Evolutionary conservation across 2,797 vertebrate species (phyloP), one percentile per base, ranked within the genome.

Genomic region (Rhynchonycteris naso): DNA sequence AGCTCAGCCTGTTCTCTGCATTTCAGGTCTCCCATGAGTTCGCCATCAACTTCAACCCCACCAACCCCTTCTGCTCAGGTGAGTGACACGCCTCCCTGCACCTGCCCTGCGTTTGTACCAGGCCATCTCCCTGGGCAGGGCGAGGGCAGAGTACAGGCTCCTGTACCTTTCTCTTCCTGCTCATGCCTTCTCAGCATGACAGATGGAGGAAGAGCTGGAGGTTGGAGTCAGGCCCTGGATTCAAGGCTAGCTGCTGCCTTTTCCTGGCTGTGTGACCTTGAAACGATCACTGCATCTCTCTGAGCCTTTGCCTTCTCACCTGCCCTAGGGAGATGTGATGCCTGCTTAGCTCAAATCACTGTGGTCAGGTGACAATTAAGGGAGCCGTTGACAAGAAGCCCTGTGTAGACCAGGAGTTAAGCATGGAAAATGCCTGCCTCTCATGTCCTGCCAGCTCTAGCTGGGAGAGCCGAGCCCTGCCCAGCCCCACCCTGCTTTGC

Each of bases 11-110:
- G 61, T 59, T 94, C 76, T 96, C 61, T 97, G 89, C 95, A 68
- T 97, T 95, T 58, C 97, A 99, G 99, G 99, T 99, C 38, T 99
- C 99, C 69, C 99, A 99, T 18, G 99, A 99, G 97, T 99, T 99
- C 98, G 99, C 99, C 95, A 99, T 99, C 98, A 99, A 99, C 98
- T 99, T 99, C 98, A 99, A 99, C 95, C 99, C 99, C 93, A 99
- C 99, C 12, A 99, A 99, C 97, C 99, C 99, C 0, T 99, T 99
- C 98, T 99, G 99, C 95, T 99, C 98, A 94, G 99, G 99, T 99
- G 96, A 99, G 98, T 96, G 47, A 35, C 65, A 14, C 2, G n/a
- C 43, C n/a, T 8, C 5, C 68, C 66, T 11, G 24, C 19, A 1
- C 14, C 38, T 66, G 54, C 22, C 35, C 43, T 15, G 7, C 7